A percentile compares a stretch with the other conserved stretches of the same genome.
Evolutionary conservation across 2,797 vertebrate species (phyloP).

Genomic region (Pseudopleuronectes americanus): DNA sequence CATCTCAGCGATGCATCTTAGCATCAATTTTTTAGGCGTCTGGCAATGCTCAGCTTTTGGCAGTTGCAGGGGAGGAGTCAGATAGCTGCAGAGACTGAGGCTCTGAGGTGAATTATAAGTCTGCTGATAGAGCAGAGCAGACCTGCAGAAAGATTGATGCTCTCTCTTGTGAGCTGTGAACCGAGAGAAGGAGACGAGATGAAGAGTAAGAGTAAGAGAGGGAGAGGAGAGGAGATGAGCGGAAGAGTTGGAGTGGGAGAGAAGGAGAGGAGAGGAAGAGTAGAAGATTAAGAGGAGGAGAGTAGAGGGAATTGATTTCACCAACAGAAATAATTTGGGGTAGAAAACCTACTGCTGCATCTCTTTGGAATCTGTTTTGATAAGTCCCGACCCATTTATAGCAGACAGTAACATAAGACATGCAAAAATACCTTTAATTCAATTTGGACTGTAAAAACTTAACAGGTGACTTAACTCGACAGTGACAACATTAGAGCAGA

Average conservation of each 20-base stretch:
- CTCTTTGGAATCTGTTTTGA: background rate
- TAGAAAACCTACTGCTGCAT: slow-evolving; percentile 1
- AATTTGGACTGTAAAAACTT: background rate
- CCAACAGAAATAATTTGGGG: background rate
- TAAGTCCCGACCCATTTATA: background rate
- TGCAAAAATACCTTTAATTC: background rate
- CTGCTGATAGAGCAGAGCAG: slow-evolving; percentile 68
- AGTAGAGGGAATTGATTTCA: slow-evolving; percentile 2
- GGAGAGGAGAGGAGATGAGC: background rate
- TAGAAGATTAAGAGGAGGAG: too few relatives aligned
- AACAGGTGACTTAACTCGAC: slow-evolving; percentile 19
- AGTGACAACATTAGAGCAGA: slow-evolving; percentile 32
- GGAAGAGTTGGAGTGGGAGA: background rate
- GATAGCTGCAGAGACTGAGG: slow-evolving; percentile 64
- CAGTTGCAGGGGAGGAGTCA: slow-evolving; percentile 39
- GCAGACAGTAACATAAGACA: background rate
- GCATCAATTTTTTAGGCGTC: slow-evolving; percentile 78
- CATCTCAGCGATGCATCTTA: slow-evolving; percentile 65
- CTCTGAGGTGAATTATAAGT: slow-evolving; percentile 75
- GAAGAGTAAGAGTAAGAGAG: slow-evolving; percentile 1
- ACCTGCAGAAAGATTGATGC: slow-evolving; percentile 72
- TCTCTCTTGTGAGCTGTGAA: slow-evolving; percentile 59
- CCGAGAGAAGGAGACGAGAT: slow-evolving; percentile 31
- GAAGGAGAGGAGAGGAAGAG: too few relatives aligned
- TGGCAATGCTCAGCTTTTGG: slow-evolving; percentile 69